Percentiles rank a stretch among this genome's conserved stretches.
Evolutionary conservation across 2,113 vertebrate genomes (phyloP).

Genomic region (Lophius piscatorius): DNA sequence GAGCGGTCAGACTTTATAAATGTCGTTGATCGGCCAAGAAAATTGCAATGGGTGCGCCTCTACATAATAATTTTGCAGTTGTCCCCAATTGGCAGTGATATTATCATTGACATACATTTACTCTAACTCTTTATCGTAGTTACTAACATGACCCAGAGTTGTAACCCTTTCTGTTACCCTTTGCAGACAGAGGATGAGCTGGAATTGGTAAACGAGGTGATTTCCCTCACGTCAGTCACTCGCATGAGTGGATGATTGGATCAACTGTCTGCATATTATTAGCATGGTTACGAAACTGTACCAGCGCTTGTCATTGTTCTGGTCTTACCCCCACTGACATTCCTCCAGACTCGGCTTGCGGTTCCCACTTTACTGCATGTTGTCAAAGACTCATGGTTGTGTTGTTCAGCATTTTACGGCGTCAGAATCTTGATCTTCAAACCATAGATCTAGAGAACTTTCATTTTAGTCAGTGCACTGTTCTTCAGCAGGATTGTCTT

Average conservation of each 20-base stretch:
- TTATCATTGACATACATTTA: neutral
- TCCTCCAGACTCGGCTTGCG: slow-evolving; percentile 43
- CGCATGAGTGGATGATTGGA: slow-evolving; percentile 65
- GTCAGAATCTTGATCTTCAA: slow-evolving; percentile 8
- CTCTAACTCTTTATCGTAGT: neutral
- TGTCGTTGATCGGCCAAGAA: too few relatives aligned
- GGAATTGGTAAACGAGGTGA: slow-evolving; percentile 93
- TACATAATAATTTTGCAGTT: too few relatives aligned
- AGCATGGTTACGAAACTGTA: slow-evolving; percentile 59
- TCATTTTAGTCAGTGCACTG: neutral
- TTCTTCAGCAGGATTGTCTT: slow-evolving; percentile 10
- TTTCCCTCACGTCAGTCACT: slow-evolving; percentile 58
- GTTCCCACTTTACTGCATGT: slow-evolving; percentile 64
- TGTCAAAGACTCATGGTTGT: slow-evolving; percentile 61
- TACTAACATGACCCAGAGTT: slow-evolving; percentile 35
- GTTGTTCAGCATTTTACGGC: slow-evolving; percentile 34
- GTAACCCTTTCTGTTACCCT: slow-evolving; percentile 67
- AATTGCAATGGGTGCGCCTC: too few relatives aligned
- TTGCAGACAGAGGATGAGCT: slow-evolving; percentile 93
- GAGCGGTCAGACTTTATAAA: too few relatives aligned
- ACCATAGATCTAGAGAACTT: neutral
- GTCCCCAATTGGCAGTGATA: too few relatives aligned
- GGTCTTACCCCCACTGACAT: slow-evolving; percentile 60
- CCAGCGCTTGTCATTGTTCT: slow-evolving; percentile 50
- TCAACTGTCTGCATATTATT: slow-evolving; percentile 46